Base-by-base conservation (phyloP, 2,797 vertebrate species). In the Novumbra hubbsi region DNA sequence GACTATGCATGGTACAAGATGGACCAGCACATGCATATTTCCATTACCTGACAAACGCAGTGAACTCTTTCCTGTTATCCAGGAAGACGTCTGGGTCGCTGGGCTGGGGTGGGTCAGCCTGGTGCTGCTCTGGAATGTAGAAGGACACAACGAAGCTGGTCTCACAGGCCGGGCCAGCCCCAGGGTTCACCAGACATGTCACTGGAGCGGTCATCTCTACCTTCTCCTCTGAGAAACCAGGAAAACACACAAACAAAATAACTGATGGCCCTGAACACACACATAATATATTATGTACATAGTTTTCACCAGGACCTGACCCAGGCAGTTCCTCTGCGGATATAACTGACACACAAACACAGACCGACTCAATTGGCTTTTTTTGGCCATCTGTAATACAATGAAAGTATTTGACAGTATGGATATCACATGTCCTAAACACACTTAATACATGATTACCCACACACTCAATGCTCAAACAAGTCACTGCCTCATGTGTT, bases 131-230 rank as follows among this genome's bases (percentile, higher is more conserved):
- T 3, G 93, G 92, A 75, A 94, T 69, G 77, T 89, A 95, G 84
- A 87, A 88, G 73, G 94, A 94, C 0, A 93, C 64, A 0, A 90
- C 94, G 83, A 95, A 91, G 48, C 80, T 87, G 79, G 91, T 89
- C 6, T 87, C 90, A 1, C 93, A 93, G 0, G 92, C 80, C 0
- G 94, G 93, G 6, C 92, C 88, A 1, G 88, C 83, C 9, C 92
- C 93, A 0, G 93, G 92, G 9, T 92, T 87, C 75, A 96, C 92
- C 0, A 81, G 89, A 83, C 93, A 94, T 0, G 89, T 90, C 75
- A 93, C 90, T 0, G 94, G 92, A 7, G 91, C 89, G 0, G 94
- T 94, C 94, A 94, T 94, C 74, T 94, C 86, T 83, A 94, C 92
- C 77, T 91, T 95, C 32, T 76, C 74, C 86, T 91, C 92, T 96